phyloP scores from a whole-genome alignment of 2,113 vertebrate species.

The Monopterus albus region DNA sequence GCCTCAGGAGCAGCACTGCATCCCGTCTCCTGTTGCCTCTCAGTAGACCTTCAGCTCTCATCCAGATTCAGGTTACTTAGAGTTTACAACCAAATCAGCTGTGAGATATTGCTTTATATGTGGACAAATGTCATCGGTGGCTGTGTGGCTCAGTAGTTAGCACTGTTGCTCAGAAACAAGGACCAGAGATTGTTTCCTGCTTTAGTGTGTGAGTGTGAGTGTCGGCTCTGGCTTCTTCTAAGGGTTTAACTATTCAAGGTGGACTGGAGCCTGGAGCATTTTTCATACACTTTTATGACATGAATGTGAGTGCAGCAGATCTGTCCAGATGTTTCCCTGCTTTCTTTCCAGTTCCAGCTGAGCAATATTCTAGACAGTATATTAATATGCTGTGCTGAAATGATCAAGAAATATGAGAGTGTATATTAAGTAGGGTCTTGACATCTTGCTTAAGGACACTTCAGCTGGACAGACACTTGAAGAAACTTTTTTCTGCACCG shows the following conservation, averaged over 20 bases:
- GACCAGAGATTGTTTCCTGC: background rate
- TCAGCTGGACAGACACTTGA: conserved; percentile 5
- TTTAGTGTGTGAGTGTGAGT: background rate
- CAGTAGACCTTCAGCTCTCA: conserved; percentile 36
- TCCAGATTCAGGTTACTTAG: conserved; percentile 40
- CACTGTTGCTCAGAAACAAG: no score
- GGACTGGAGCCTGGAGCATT: background rate
- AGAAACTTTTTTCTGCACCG: background rate
- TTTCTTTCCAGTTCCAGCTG: background rate
- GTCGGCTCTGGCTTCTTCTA: background rate
- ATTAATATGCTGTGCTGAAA: background rate
- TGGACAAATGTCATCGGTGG: conserved; percentile 5
- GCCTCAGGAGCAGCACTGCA: conserved; percentile 31
- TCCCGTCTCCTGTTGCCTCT: conserved; percentile 59
- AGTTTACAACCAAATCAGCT: background rate
- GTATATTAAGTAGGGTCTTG: background rate
- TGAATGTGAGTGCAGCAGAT: no score
- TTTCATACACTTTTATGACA: no score
- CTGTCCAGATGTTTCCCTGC: conserved; percentile 7
- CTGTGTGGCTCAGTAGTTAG: no score
- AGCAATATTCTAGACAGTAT: background rate
- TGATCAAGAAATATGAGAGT: background rate
- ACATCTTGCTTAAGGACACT: conserved; percentile 3
- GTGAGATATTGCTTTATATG: conserved; percentile 19
- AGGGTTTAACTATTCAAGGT: background rate